Evolutionary conservation across 2,797 vertebrate genomes (phyloP).

Genomic region (Chiroxiphia lanceolata): DNA sequence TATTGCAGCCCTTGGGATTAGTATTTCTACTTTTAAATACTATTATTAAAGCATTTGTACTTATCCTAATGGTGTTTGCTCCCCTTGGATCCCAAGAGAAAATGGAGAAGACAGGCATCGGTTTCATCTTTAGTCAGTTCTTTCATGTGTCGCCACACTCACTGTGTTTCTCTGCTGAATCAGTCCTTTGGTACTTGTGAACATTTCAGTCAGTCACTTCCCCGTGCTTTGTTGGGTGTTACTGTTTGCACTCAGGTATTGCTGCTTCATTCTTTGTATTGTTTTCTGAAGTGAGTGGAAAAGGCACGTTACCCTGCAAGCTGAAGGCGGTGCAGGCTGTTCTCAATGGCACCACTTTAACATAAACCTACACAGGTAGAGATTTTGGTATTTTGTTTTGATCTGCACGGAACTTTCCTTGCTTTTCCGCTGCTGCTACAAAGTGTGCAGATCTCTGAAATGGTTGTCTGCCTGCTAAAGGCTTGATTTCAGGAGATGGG

Average conservation of each 20-base stretch:
- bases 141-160: not conserved
- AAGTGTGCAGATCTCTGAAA: not conserved
- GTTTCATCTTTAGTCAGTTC: not conserved
- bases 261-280: conserved; percentile 33
- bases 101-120: not conserved
- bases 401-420: not conserved
- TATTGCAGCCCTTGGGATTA: not conserved
- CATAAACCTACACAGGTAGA: not conserved
- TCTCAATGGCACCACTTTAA: not conserved
- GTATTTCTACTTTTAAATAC: not conserved
- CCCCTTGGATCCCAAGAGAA: not conserved
- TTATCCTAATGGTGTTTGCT: not conserved
- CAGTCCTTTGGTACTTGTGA: not conserved
- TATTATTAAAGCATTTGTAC: not conserved
- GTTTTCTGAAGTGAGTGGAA: conserved; percentile 33
- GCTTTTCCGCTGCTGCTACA: not conserved
- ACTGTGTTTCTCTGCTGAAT: not conserved
- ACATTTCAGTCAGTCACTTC: not conserved
- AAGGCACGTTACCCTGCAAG: not conserved
- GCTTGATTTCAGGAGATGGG: not conserved
- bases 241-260: conserved; percentile 36
- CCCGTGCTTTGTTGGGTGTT: not conserved
- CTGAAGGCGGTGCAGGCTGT: not conserved
- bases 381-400: not conserved
- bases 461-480: not conserved